Evolutionary conservation across 2,797 vertebrate genomes (phyloP), one percentile per base, ranked within the genome.

Genomic region (Artibeus jamaicensis): DNA sequence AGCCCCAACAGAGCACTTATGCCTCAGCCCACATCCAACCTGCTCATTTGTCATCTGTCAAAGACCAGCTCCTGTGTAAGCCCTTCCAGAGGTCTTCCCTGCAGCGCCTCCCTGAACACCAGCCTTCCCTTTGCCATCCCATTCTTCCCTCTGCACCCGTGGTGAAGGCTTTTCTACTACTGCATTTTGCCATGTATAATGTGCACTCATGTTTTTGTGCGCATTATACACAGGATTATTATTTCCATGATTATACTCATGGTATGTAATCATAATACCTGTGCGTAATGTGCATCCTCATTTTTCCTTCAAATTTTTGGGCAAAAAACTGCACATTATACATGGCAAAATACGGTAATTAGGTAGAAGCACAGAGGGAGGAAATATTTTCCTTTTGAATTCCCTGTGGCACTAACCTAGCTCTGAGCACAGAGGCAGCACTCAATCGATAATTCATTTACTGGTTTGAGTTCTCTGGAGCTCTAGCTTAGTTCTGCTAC

Each of bases 361-460:
- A 82, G 57, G 29, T 34, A 26, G 42, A 74, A 83, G 26, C 46
- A 53, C 8, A 67, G 55, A 65, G 8, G 26, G 76, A 70, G 10
- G 48, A 84, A 48, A 70, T 29, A 12, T 57, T 82, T 93, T 71
- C 32, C n/a, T 93, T 88, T 89, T 21, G 71, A 82, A 86, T 93
- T 42, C 73, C 85, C 67, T 48, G 53, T 48, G 68, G 12, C 59
- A n/a, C 34, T 65, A 76, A 44, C 14, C 57, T 50, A 67, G 73
- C 65, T 88, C 83, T 89, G 34, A 93, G 74, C 46, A 73, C n/a
- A 93, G 48, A 77, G 15, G 16, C 32, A 9, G 34, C 8, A n/a
- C 21, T 92, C 37, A 50, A 0, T 73, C 19, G 71, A 16, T 76
- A 6, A 15, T 39, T 76, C 86, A 39, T 82, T 44, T 82, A 82